A percentile compares a stretch with the other conserved stretches of the same genome.
Conservation (phyloP, 2,797 vertebrate genomes). For the Acanthurus leucopareius region DNA sequence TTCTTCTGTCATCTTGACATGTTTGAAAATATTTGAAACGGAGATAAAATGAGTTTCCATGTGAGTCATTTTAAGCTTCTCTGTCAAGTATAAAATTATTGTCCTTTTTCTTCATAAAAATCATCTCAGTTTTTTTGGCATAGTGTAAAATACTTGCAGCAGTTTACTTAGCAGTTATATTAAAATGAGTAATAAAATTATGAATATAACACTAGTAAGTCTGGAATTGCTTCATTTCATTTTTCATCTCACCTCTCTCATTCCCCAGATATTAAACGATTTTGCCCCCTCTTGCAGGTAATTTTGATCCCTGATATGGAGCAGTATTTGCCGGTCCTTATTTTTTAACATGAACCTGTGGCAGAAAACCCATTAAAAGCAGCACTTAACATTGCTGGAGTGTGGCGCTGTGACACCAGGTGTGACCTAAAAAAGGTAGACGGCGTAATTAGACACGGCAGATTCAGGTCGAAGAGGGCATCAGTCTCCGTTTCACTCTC, state of each 20-base stretch:
- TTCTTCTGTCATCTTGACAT: background rate
- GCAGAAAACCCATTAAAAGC: conserved; percentile 77
- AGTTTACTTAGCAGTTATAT: conserved; percentile 24
- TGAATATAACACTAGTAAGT: conserved; percentile 31
- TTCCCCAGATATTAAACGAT: conserved; percentile 55
- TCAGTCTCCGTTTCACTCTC: conserved; percentile 69
- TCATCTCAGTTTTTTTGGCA: conserved; percentile 8
- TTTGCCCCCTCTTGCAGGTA: conserved; percentile 48
- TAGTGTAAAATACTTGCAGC: background rate
- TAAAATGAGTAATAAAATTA: conserved; percentile 42
- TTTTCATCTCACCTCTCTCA: conserved; percentile 43
- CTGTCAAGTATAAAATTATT: no score
- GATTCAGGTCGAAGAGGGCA: conserved; percentile 77
- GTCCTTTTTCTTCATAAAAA: no score
- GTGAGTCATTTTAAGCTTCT: background rate
- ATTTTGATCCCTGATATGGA: conserved; percentile 67
- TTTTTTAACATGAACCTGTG: conserved; percentile 71
- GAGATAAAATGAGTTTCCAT: background rate
- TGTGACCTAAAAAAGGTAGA: conserved; percentile 77
- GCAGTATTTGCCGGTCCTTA: conserved; percentile 46
- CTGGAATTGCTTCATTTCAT: conserved; percentile 44
- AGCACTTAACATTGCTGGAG: conserved; percentile 79
- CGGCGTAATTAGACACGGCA: conserved; percentile 78
- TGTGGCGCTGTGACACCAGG: conserved; percentile 72
- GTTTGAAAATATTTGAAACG: background rate